A percentile compares a stretch with the other conserved stretches of the same genome.
phyloP scores from a whole-genome alignment of 1,140 invertebrate species.

The Heliothis subflexa region DNA sequence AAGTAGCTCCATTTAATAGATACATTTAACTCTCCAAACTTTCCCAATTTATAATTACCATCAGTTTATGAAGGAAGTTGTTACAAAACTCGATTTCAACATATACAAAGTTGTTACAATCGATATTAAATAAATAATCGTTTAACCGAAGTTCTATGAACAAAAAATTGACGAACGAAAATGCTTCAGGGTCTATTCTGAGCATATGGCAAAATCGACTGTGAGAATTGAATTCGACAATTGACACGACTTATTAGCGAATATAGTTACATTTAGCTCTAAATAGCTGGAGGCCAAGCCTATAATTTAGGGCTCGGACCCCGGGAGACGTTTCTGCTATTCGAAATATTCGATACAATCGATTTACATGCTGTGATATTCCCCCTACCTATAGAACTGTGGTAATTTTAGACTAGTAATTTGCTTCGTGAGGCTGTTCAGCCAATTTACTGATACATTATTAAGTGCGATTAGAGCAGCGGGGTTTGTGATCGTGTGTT shows the following conservation, averaged over 20 bases:
- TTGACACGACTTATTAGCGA: constrained; percentile 79
- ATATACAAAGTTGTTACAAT: constrained; percentile 37
- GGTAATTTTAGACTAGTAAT: constrained; percentile 72
- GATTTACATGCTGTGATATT: constrained; percentile 76
- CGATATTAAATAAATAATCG: constrained; percentile 38
- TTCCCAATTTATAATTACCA: constrained; percentile 45
- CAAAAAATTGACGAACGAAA: constrained; percentile 18
- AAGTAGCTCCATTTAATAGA: constrained; percentile 32
- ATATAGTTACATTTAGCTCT: constrained; percentile 73
- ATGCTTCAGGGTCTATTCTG: constrained; percentile 54
- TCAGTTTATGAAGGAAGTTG: constrained; percentile 45
- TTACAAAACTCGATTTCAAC: constrained; percentile 40
- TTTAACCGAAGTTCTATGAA: constrained; percentile 24
- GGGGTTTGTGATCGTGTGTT: constrained; percentile 54
- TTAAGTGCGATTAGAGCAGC: constrained; percentile 54
- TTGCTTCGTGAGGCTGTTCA: constrained; percentile 54
- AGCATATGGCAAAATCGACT: constrained; percentile 68
- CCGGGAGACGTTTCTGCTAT: constrained; percentile 61
- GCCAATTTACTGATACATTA: constrained; percentile 57
- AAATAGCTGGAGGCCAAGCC: constrained; percentile 78
- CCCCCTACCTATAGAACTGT: constrained; percentile 52
- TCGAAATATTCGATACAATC: constrained; percentile 70
- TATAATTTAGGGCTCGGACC: constrained; percentile 76
- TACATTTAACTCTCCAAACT: constrained; percentile 33
- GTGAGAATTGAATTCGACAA: constrained; percentile 67